These are phyloP conservation scores for Paralichthys olivaceus DNA, from an alignment of 2,113 vertebrate genomes.

Conservation along the genomic window DNA sequence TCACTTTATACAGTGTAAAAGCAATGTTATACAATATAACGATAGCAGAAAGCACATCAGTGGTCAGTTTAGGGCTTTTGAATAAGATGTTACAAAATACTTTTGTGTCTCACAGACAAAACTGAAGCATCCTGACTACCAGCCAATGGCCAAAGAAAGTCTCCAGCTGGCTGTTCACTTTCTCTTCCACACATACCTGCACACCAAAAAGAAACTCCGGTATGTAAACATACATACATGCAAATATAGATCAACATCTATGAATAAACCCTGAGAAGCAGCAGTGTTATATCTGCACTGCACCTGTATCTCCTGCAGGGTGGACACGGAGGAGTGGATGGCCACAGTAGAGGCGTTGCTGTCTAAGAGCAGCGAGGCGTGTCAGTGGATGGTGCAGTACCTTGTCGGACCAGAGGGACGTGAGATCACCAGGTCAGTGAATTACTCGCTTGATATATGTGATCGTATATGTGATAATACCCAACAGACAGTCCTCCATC, in stretches of 20 bases:
- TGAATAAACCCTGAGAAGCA: background rate
- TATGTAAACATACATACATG: conserved; percentile 50
- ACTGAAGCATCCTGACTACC: conserved; percentile 93
- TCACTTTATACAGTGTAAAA: background rate
- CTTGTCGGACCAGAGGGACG: conserved; percentile 92
- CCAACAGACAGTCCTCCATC: background rate
- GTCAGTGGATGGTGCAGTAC: conserved; percentile 97
- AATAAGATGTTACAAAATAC: background rate
- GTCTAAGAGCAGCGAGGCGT: conserved; percentile 94
- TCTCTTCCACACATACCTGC: conserved; percentile 96
- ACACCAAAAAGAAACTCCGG: conserved; percentile 99
- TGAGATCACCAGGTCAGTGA: conserved; percentile 92
- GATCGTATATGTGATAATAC: background rate
- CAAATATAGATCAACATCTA: background rate
- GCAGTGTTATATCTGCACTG: background rate
- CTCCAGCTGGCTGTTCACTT: conserved; percentile 95
- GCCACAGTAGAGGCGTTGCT: conserved; percentile 95
- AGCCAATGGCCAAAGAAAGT: conserved; percentile 96
- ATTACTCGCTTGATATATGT: no score
- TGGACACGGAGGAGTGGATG: conserved; percentile 98
- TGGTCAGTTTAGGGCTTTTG: background rate
- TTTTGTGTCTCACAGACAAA: conserved; percentile 89
- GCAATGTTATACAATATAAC: background rate
- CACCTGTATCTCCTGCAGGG: conserved; percentile 77
- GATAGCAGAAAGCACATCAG: background rate